Base-by-base conservation (phyloP, 2,888 invertebrate genomes). In the Eremobia ochroleuca region DNA sequence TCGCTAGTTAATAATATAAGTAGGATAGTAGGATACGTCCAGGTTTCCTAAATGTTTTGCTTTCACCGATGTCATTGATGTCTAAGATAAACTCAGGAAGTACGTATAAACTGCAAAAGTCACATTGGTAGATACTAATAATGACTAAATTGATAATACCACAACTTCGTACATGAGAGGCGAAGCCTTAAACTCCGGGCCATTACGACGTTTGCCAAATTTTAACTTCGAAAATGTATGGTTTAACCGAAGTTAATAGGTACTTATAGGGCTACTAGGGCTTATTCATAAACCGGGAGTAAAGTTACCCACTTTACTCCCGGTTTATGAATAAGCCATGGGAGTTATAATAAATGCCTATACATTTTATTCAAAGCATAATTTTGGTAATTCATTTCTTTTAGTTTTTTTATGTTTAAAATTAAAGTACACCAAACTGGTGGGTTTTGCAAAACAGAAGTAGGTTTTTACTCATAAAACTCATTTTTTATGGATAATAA, bases 401-500 rank as follows among this genome's bases (percentile, higher is more conserved):
- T 64, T 62, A 2, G 1, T 46, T 13, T 18, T 40, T 21, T 0
- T 11, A 15, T 4, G 9, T 40, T 59, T 61, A 31, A 40, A 43
- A 25, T 18, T 15, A 43, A 31, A 62, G 25, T 62, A 34, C 31
- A 13, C 37, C 31, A 31, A n/a, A 71, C 46, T 15, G 15, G 28
- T 40, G 11, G 25, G 18, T 37, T 43, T 28, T 25, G 28, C 34
- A 9, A 64, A 49, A 49, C 25, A 6, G 5, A 18, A 25, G 25
- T 52, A 9, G 52, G 25, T 52, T 21, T 66, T 61, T 13, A 75
- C 6, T 31, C 8, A 64, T 34, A 59, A 18, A 77, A 59, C 15
- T 28, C 31, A 69, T 37, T 80, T 69, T 43, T 65, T 66, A 68
- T 61, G 21, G 21, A 15, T 31, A 49, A 58, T 58, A 49, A 58